phyloP scores from a whole-genome alignment of 2,888 invertebrate species.

The Liopterus haemorrhoidalis region DNA sequence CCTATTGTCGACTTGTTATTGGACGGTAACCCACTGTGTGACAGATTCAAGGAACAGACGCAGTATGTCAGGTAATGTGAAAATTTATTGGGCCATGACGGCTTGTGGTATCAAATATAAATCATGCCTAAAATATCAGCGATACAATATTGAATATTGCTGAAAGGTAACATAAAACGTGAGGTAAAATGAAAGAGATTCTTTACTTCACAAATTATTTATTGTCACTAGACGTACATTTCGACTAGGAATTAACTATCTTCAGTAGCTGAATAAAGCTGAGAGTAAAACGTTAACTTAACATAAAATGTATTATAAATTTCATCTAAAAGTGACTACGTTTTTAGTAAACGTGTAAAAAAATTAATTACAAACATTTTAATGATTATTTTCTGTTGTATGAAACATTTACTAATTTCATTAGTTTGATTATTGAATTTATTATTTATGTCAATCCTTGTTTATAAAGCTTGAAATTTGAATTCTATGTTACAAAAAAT shows the following conservation, averaged over 20 bases:
- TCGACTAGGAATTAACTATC: too few species aligned
- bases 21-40: slow-evolving; percentile 74
- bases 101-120: slow-evolving; percentile 34
- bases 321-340: too few species aligned
- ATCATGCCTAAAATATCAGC: too few species aligned
- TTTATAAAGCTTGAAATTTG: slow-evolving; percentile 12
- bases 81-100: slow-evolving; percentile 22
- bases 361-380: slow-evolving; percentile 22
- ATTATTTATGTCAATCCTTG: slow-evolving; percentile 11
- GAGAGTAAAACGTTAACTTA: too few species aligned
- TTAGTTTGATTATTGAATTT: not conserved
- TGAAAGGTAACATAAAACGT: too few species aligned
- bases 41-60: slow-evolving; percentile 68
- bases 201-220: too few species aligned
- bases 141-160: too few species aligned
- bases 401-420: not conserved
- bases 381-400: slow-evolving; percentile 22
- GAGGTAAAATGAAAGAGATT: too few species aligned
- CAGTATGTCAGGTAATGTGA: slow-evolving; percentile 75
- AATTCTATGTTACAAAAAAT: slow-evolving; percentile 1
- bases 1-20: slow-evolving; percentile 70
- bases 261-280: too few species aligned
- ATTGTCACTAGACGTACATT: too few species aligned
- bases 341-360: too few species aligned
- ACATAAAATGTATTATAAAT: too few species aligned